phyloP scores from a whole-genome alignment of 2,113 vertebrate species.

The Poeciliopsis retropinna region DNA sequence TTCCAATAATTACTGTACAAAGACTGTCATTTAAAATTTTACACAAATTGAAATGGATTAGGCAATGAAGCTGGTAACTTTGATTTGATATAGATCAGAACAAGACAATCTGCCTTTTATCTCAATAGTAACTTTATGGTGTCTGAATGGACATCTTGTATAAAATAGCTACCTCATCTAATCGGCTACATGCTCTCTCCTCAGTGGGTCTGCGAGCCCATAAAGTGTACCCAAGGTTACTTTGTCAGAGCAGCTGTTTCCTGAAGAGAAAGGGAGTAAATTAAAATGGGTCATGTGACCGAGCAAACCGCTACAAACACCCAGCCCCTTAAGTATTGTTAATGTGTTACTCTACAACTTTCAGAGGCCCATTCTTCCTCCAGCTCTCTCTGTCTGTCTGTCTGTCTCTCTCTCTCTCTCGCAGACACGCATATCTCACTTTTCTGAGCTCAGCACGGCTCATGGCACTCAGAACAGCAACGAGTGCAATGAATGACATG shows the following conservation, averaged over 20 bases:
- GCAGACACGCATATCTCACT: background rate
- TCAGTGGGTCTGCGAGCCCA: slow-evolving; percentile 44
- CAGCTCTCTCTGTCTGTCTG: background rate
- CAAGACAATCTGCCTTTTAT: background rate
- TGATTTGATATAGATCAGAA: background rate
- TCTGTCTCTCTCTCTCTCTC: background rate
- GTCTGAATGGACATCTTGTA: slow-evolving; percentile 15
- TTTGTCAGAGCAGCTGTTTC: slow-evolving; percentile 61
- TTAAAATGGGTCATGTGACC: slow-evolving; percentile 58
- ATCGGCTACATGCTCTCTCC: slow-evolving; percentile 28
- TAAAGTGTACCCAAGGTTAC: slow-evolving; percentile 66
- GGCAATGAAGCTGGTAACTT: background rate
- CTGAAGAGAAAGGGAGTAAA: slow-evolving; percentile 52
- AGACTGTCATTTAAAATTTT: background rate
- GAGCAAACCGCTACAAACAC: slow-evolving; percentile 30
- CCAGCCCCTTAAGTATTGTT: slow-evolving; percentile 28
- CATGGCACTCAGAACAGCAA: slow-evolving; percentile 60
- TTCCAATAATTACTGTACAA: background rate
- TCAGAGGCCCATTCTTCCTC: background rate
- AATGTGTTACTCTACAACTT: slow-evolving; percentile 20
- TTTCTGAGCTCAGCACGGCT: slow-evolving; percentile 38
- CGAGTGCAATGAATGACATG: slow-evolving; percentile 56
- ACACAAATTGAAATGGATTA: background rate
- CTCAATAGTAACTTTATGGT: background rate
- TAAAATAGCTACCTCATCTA: slow-evolving; percentile 39